Percentiles rank a stretch among this genome's conserved stretches.
Evolutionary conservation across 2,113 vertebrate genomes (phyloP).

Genomic region (Cyphomyrus discorhynchus): DNA sequence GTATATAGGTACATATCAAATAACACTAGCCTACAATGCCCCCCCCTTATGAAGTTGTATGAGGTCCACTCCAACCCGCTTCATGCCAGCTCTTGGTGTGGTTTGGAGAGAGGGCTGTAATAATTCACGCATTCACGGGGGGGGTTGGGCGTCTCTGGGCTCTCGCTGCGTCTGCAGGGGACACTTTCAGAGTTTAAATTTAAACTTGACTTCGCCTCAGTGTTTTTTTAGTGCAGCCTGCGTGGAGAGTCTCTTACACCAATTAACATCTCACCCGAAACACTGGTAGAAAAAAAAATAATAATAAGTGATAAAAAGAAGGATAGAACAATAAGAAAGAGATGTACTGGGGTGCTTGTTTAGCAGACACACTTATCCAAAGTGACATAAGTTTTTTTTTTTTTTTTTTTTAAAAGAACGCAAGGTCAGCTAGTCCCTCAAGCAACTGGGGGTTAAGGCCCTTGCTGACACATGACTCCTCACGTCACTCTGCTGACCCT

Average conservation of each 20-base stretch:
- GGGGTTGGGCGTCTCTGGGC: neutral
- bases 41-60: neutral
- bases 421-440: neutral
- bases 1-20: neutral
- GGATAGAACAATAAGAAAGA: neutral
- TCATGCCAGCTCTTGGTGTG: neutral
- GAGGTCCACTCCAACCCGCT: neutral
- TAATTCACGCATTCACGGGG: conserved; percentile 8
- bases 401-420: neutral
- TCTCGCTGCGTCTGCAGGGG: neutral
- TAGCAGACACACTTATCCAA: neutral
- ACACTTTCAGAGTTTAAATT: neutral
- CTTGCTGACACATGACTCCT: neutral
- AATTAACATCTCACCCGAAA: neutral
- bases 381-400: too few species aligned
- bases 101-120: neutral
- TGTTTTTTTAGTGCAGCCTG: neutral
- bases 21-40: neutral
- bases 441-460: neutral
- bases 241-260: neutral
- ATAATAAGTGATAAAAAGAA: neutral
- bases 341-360: neutral
- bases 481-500: neutral
- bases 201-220: neutral
- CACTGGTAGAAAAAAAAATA: neutral